Evolutionary conservation across 2,797 vertebrate genomes (phyloP).

Genomic region (Pygocentrus nattereri): DNA sequence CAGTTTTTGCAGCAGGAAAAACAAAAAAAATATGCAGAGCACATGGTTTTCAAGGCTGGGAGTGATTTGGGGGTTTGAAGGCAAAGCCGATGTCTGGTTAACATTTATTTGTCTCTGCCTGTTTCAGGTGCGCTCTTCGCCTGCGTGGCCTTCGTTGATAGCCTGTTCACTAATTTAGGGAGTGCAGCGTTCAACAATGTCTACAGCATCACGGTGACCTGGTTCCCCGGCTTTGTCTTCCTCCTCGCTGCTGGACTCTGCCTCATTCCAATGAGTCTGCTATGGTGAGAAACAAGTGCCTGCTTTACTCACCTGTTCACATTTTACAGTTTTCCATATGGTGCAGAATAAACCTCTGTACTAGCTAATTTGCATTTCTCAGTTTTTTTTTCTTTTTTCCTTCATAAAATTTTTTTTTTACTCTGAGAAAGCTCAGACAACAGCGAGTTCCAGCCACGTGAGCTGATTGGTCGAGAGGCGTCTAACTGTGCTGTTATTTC

Average conservation of each 20-base stretch:
- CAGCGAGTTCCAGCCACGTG: too few relatives aligned
- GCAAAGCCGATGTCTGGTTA: background rate
- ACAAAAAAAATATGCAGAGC: too few relatives aligned
- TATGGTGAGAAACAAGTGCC: conserved; percentile 81
- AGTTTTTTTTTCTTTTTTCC: too few relatives aligned
- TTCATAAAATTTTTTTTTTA: too few relatives aligned
- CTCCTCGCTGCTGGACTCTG: conserved; percentile 81
- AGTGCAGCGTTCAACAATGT: conserved; percentile 81
- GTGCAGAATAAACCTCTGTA: background rate
- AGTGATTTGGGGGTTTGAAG: background rate
- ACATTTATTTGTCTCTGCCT: conserved; percentile 35
- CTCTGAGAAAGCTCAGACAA: too few relatives aligned
- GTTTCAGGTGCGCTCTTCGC: conserved; percentile 91
- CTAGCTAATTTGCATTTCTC: background rate
- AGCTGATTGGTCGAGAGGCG: too few relatives aligned
- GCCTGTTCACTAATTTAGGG: conserved; percentile 75
- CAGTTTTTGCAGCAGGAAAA: background rate
- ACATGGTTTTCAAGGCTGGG: background rate
- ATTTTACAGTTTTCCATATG: background rate
- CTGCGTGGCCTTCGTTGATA: conserved; percentile 89
- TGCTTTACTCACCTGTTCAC: background rate
- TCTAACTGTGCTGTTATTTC: too few relatives aligned
- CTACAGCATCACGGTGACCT: conserved; percentile 87
- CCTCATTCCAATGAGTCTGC: conserved; percentile 79
- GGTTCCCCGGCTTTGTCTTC: conserved; percentile 90